A percentile compares a stretch with the other conserved stretches of the same genome.
These are phyloP conservation scores for Fulica atra DNA, from an alignment of 2,113 vertebrate genomes.

Conservation along the genomic window DNA sequence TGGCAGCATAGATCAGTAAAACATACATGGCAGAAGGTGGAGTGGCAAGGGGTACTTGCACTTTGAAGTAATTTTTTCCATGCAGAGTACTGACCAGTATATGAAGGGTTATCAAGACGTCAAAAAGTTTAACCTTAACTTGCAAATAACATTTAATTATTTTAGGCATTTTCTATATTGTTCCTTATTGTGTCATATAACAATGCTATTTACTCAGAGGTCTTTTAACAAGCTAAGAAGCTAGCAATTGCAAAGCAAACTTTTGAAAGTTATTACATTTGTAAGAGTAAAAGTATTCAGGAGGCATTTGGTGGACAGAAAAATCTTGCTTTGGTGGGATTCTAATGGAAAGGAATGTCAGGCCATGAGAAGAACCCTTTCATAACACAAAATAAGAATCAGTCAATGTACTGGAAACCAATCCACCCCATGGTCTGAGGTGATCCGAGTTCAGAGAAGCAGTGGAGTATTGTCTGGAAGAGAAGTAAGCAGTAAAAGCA, in stretches of 20 bases:
- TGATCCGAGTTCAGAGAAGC: background rate
- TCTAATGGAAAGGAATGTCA: background rate
- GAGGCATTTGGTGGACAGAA: background rate
- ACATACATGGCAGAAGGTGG: background rate
- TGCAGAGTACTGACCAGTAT: background rate
- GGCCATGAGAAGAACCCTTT: background rate
- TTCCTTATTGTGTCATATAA: background rate
- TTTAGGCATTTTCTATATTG: background rate
- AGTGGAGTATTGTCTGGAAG: background rate
- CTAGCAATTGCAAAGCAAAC: background rate
- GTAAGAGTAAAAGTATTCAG: background rate
- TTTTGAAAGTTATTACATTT: background rate
- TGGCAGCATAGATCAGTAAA: background rate
- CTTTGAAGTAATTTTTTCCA: background rate
- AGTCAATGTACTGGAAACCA: background rate
- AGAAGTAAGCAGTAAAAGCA: background rate
- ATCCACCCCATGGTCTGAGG: background rate
- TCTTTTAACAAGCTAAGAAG: background rate
- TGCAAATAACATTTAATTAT: background rate
- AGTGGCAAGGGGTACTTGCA: background rate
- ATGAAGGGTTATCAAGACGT: background rate
- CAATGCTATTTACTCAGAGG: background rate
- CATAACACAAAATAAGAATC: background rate
- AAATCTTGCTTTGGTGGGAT: background rate
- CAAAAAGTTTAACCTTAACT: background rate